Evolutionary conservation across 2,797 vertebrate genomes (phyloP).

Genomic region (Eidolon dupreanum): DNA sequence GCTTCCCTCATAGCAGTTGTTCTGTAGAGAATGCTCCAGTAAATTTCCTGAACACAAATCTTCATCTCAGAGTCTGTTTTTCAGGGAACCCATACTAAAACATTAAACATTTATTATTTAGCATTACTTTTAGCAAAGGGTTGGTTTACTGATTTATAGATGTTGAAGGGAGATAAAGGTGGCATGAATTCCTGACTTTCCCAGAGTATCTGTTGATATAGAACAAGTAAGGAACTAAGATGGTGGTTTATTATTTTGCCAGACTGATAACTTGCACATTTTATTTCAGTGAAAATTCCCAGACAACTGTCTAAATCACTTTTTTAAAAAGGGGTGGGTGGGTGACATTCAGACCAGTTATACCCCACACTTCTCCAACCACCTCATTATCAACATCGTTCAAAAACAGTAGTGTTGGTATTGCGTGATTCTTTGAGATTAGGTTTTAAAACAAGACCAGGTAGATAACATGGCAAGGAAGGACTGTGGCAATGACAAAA

Average conservation of each 20-base stretch:
- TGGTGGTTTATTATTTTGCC: neutral
- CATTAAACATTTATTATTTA: neutral
- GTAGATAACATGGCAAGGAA: neutral
- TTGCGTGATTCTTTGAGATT: neutral
- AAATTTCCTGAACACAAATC: neutral
- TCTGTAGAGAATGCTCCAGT: neutral
- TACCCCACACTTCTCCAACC: neutral
- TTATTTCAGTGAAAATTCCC: neutral
- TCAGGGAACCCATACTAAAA: conserved; percentile 14
- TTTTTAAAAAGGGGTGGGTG: neutral
- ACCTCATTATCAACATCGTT: neutral
- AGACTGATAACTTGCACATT: neutral
- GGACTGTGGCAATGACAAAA: neutral
- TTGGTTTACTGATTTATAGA: conserved; percentile 43
- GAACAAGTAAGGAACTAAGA: neutral
- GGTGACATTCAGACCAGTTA: neutral
- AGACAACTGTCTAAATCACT: neutral
- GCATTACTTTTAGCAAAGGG: neutral
- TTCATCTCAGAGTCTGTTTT: neutral
- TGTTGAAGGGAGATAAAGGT: neutral
- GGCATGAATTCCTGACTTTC: conserved; percentile 13
- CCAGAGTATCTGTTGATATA: neutral
- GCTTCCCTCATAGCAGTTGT: neutral
- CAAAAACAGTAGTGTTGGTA: neutral
- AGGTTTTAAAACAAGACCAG: neutral